A percentile compares a stretch with the other conserved stretches of the same genome.
These are phyloP conservation scores for Galemys pyrenaicus DNA, from an alignment of 2,113 vertebrate species.

Conservation along the genomic window DNA sequence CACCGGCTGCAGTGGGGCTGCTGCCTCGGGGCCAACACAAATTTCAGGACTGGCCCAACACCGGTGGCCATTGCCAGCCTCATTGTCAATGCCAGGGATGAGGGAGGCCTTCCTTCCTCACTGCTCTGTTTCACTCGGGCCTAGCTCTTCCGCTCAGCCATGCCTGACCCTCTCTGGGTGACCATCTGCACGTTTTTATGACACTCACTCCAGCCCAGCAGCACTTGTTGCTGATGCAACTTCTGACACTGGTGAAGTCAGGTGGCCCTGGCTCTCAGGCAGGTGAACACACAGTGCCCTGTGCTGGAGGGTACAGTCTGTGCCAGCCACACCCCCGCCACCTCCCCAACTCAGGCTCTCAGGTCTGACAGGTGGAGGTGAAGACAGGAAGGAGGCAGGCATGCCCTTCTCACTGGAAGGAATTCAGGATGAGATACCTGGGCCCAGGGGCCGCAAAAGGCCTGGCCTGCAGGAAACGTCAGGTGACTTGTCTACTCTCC, in stretches of 20 bases:
- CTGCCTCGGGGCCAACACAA: not conserved
- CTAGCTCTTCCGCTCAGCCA: not conserved
- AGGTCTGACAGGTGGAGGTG: not conserved
- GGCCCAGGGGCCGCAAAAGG: not conserved
- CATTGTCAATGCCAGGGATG: not conserved
- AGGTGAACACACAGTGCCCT: not conserved
- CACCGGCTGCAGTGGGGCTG: no score
- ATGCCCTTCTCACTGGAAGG: not conserved
- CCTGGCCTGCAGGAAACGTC: not conserved
- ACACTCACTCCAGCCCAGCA: not conserved
- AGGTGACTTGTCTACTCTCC: not conserved
- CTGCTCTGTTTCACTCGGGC: not conserved
- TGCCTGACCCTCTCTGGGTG: not conserved
- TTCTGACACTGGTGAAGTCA: not conserved
- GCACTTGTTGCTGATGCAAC: not conserved
- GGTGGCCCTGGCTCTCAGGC: not conserved
- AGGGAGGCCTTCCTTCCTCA: not conserved
- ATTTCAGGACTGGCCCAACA: not conserved
- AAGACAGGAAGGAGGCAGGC: not conserved
- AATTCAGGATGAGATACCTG: not conserved
- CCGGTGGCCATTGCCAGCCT: not conserved
- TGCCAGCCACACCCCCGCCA: not conserved
- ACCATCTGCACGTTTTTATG: not conserved
- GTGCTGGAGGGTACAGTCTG: not conserved
- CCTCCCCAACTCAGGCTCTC: fast-evolving